Evolutionary conservation across 1,140 invertebrate species (phyloP), one percentile per base, ranked within the genome.

Genomic region (Anoplolepis gracilipes): DNA sequence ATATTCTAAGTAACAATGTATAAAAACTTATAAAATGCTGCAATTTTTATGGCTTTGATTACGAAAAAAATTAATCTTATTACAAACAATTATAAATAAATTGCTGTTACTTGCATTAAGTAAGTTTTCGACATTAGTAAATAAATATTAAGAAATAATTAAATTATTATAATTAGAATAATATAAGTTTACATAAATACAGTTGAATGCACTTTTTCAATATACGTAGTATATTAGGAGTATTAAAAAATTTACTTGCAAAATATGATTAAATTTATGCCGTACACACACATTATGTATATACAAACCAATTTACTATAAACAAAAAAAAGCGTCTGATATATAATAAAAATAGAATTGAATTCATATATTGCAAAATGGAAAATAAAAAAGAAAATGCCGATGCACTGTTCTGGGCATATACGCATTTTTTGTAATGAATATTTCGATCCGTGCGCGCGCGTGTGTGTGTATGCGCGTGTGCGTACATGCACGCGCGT

Each of bases 351-450:
- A 73, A 73, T 46, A 46, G 19, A 73, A 82, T 73, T 73, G 36
- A 72, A 57, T 72, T 82, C 36, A 25, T 57, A 70, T 81, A 70
- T 81, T 11, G 28, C 30, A 39, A 46, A 82, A 73, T 61, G 25
- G 36, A 59, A 77, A 78, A 67, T 39, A 22, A 16, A 65, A 30
- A 61, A 72, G 5, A 22, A 13, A 61, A 72, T 2, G 13, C 33
- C 33, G 3, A 46, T 22, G 36, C 53, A 42, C 25, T 1, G 33
- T 25, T 72, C 36, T 59, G 7, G 0, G 33, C 2, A 13, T 19
- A 78, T 64, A 19, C 8, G 19, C 25, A 55, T 82, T 46, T 72
- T 73, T 73, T 42, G 16, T 42, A 81, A 81, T 46, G 36, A 69
- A 36, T 39, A 73, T 55, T 19, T 1, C 62, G 13, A 81, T 16